Evolutionary conservation across 2,888 invertebrate species (phyloP).

Genomic region (Endomychus coccineus): DNA sequence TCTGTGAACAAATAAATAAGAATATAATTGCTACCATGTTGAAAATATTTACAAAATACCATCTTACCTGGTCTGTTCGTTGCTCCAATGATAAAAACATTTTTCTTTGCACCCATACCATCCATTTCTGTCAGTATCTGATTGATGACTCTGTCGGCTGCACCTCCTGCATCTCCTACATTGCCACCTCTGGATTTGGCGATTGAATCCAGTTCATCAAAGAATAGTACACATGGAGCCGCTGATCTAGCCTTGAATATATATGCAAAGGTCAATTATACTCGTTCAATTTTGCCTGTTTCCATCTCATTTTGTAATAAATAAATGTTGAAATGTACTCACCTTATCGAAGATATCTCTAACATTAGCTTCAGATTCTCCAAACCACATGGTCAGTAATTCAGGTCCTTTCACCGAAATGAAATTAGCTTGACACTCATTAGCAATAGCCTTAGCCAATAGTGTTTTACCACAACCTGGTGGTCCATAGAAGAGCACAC

Average conservation of each 20-base stretch:
- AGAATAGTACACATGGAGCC: conserved; percentile 98
- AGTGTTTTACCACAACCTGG: conserved; percentile 96
- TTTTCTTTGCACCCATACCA: conserved; percentile 99
- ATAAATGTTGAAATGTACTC: conserved; percentile 22
- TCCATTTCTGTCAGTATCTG: conserved; percentile 99
- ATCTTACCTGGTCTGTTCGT: conserved; percentile 67
- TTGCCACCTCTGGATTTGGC: conserved; percentile 98
- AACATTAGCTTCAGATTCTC: conserved; percentile 99
- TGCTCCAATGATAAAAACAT: conserved; percentile 98
- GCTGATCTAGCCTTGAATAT: conserved; percentile 84
- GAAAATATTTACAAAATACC: conserved; percentile 1
- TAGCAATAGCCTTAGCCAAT: conserved; percentile 95
- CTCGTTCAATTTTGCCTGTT: too few species aligned
- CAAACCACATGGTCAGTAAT: conserved; percentile 99
- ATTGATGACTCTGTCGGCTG: conserved; percentile 98
- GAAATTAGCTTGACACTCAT: conserved; percentile 99
- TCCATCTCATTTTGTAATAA: too few species aligned
- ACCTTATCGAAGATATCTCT: conserved; percentile 99
- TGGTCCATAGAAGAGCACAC: conserved; percentile 97
- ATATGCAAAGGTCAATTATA: too few species aligned
- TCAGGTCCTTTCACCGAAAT: conserved; percentile 98
- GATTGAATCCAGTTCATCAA: conserved; percentile 99
- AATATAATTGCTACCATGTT: background rate
- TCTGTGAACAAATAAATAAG: conserved; percentile 49
- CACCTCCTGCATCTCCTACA: conserved; percentile 95